phyloP scores from a whole-genome alignment of 2,797 vertebrate species.

The Rhabdomys pumilio region DNA sequence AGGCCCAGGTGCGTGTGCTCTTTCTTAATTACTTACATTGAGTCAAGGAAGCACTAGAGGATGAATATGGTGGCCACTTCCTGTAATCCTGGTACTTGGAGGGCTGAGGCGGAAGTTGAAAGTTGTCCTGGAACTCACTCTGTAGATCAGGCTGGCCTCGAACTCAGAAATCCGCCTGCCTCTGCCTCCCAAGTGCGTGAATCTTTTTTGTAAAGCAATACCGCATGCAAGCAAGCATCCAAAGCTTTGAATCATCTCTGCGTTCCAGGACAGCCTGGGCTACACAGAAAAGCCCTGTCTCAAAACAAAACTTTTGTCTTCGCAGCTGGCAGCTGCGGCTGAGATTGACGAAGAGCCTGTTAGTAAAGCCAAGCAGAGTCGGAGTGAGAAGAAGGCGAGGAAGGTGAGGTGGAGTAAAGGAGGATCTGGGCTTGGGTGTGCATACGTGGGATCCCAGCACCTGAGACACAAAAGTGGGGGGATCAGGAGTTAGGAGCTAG shows the following conservation, averaged over 20 bases:
- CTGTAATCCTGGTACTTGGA: background rate
- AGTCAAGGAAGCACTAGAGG: background rate
- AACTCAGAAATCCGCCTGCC: too few species aligned
- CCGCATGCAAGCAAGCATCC: background rate
- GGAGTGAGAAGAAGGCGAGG: slow-evolving; percentile 99
- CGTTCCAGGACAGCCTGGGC: background rate
- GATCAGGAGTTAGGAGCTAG: background rate
- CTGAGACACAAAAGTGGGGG: background rate
- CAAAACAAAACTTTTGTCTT: background rate
- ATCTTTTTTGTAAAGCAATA: slow-evolving; percentile 41
- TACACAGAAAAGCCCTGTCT: background rate
- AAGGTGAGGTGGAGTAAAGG: slow-evolving; percentile 91
- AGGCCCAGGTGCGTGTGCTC: slow-evolving; percentile 94
- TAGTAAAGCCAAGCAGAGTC: slow-evolving; percentile 99
- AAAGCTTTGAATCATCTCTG: background rate
- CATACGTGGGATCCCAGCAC: background rate
- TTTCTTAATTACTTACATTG: slow-evolving; percentile 10
- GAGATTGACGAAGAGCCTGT: slow-evolving; percentile 99
- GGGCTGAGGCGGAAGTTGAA: background rate
- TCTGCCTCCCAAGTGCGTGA: background rate
- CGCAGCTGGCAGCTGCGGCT: slow-evolving; percentile 97
- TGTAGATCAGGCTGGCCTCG: too few species aligned
- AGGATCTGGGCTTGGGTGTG: background rate
- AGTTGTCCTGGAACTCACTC: background rate
- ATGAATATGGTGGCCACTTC: background rate